phyloP scores from a whole-genome alignment of 2,113 vertebrate genomes.

The Acrocephalus kingi region DNA sequence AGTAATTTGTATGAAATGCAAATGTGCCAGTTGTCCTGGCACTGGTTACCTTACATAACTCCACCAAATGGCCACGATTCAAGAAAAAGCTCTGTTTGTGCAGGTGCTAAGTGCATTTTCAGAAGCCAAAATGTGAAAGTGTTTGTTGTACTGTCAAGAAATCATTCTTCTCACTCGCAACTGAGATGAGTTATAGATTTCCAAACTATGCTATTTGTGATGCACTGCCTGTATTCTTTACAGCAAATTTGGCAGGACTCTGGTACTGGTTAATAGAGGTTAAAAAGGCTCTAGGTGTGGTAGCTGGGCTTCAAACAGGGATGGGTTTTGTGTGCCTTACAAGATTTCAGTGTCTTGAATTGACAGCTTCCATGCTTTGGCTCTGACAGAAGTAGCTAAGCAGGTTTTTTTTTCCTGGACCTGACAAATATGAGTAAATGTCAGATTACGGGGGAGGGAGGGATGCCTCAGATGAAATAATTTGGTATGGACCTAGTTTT shows the following conservation, averaged over 20 bases:
- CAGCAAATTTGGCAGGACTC: neutral
- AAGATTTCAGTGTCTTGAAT: neutral
- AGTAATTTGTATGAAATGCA: neutral
- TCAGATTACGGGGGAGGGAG: neutral
- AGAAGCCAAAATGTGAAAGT: neutral
- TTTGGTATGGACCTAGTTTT: neutral
- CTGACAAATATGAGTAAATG: neutral
- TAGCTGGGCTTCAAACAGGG: neutral
- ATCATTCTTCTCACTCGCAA: neutral
- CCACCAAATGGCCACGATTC: neutral
- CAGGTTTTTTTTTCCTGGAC: neutral
- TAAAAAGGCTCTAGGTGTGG: neutral
- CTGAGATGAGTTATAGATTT: neutral
- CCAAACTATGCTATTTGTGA: neutral
- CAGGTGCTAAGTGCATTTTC: neutral
- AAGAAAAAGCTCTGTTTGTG: neutral
- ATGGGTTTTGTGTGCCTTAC: neutral
- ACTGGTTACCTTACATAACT: neutral
- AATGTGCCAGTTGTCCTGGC: conserved; percentile 7
- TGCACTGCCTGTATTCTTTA: neutral
- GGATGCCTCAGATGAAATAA: conserved; percentile 18
- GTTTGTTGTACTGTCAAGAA: neutral
- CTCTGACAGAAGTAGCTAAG: neutral
- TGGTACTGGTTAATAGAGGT: neutral
- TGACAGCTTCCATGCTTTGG: neutral